phyloP scores from a whole-genome alignment of 2,113 vertebrate species.

The Arothron firmamentum region DNA sequence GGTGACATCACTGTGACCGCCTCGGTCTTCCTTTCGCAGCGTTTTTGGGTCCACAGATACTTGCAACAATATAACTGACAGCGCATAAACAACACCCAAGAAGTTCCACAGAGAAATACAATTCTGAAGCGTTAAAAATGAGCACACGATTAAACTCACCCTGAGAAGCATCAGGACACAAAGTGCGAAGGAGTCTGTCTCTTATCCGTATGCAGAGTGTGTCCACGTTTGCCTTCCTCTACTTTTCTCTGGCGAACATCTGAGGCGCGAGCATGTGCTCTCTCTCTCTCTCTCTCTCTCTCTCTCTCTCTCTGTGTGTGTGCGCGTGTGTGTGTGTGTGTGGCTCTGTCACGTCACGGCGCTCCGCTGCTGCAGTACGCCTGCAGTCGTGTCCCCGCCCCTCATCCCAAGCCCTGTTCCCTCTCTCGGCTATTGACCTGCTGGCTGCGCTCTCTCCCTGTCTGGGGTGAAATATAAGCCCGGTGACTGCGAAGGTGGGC shows the following conservation, averaged over 20 bases:
- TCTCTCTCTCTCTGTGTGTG: no score
- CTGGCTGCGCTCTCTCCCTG: conserved; percentile 63
- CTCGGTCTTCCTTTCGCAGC: background rate
- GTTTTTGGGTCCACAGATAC: background rate
- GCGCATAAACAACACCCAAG: background rate
- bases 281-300: no score
- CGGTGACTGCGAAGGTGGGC: conserved; percentile 42
- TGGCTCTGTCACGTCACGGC: conserved; percentile 65
- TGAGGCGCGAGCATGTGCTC: conserved; percentile 45
- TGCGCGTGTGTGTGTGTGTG: conserved; percentile 34
- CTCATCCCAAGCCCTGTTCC: conserved; percentile 37
- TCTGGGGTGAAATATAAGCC: conserved; percentile 68
- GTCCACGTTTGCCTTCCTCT: conserved; percentile 34
- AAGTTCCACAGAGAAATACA: background rate
- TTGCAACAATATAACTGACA: background rate
- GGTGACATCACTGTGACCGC: background rate
- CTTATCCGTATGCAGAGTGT: conserved; percentile 36
- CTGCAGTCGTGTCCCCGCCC: conserved; percentile 59
- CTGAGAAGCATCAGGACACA: conserved; percentile 10
- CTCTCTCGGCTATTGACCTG: conserved; percentile 64
- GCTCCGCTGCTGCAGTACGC: conserved; percentile 71
- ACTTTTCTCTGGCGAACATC: conserved; percentile 43
- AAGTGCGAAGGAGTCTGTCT: conserved; percentile 27
- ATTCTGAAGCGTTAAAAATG: background rate
- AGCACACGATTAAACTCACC: conserved; percentile 51